Evolutionary conservation across 2,113 vertebrate genomes (phyloP).

Genomic region (Siniperca chuatsi): DNA sequence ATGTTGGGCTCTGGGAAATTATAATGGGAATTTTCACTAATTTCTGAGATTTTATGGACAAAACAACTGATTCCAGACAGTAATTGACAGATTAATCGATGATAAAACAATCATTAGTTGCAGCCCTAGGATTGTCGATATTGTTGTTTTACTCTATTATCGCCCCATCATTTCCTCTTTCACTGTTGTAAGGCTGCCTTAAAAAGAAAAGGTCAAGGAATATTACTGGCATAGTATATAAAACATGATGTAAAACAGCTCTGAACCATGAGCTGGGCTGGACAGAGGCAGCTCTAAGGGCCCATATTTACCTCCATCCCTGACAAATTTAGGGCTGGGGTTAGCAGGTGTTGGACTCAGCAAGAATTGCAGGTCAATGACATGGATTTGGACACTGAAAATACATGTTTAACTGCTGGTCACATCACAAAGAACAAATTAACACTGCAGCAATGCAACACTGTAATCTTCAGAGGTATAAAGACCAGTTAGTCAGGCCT

Average conservation of each 20-base stretch:
- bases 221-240: conserved; percentile 88
- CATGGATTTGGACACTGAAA: conserved; percentile 72
- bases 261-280: conserved; percentile 78
- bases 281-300: conserved; percentile 74
- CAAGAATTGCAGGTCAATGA: conserved; percentile 83
- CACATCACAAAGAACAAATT: conserved; percentile 77
- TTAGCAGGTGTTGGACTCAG: conserved; percentile 81
- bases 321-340: conserved; percentile 76
- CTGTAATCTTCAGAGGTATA: conserved; percentile 81
- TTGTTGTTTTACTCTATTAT: background rate
- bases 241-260: conserved; percentile 91
- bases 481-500: conserved; percentile 81
- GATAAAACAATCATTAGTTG: background rate
- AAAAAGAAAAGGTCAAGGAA: conserved; percentile 90
- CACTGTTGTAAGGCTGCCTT: background rate
- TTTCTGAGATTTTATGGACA: too few species aligned
- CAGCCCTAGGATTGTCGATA: background rate
- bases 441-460: conserved; percentile 53
- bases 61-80: too few species aligned
- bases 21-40: too few species aligned
- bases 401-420: conserved; percentile 71
- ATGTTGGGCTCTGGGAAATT: too few species aligned
- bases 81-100: background rate
- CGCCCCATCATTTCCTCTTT: background rate
- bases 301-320: conserved; percentile 75